Conservation (phyloP, 2,888 invertebrate species). For the Acronicta alni region DNA sequence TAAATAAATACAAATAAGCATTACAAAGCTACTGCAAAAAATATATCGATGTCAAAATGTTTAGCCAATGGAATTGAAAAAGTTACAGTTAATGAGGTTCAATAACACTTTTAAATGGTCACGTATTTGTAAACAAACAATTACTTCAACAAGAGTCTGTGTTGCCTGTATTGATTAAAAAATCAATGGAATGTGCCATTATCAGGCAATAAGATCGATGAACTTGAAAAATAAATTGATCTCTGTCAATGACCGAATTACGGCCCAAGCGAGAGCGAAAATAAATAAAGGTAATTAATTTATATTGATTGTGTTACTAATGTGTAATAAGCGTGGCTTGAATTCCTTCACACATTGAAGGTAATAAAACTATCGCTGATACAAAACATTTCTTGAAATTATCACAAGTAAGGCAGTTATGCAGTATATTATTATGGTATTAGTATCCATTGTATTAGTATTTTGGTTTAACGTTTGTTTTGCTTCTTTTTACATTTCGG, state of each 20-base stretch:
- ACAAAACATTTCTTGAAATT: no score
- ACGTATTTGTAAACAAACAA: conserved; percentile 28
- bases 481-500: no score
- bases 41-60: conserved; percentile 2
- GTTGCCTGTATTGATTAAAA: conserved; percentile 24
- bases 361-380: conserved; percentile 35
- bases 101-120: conserved; percentile 16
- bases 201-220: conserved; percentile 42
- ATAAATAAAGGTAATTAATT: conserved; percentile 27
- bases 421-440: no score
- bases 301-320: conserved; percentile 25
- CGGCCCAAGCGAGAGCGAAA: conserved; percentile 19
- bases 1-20: background rate
- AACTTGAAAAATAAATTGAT: conserved; percentile 50
- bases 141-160: conserved; percentile 19
- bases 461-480: no score
- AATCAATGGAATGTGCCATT: conserved; percentile 37
- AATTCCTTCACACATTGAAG: conserved; percentile 24
- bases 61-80: conserved; percentile 5
- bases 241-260: conserved; percentile 51
- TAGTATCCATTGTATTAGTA: no score
- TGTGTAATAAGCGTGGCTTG: conserved; percentile 13
- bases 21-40: background rate
- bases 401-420: no score
- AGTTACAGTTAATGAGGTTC: conserved; percentile 15